Base-by-base conservation (phyloP, 2,113 vertebrate species). In the Ptychochromis oligacanthus region DNA sequence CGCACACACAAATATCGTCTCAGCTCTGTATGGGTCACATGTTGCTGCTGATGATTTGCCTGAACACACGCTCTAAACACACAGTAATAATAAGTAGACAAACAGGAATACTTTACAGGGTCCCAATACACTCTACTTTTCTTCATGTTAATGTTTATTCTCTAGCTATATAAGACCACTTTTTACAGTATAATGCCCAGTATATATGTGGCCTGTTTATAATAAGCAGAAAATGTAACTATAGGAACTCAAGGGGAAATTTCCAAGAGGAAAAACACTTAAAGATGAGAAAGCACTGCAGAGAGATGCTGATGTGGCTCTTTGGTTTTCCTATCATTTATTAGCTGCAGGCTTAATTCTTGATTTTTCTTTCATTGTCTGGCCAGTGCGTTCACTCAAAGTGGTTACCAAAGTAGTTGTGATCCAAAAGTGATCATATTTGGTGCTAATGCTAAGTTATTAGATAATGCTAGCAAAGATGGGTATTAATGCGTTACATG, bases 31-130 rank as follows among this genome's bases (percentile, higher is more conserved):
- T 4, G 28, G 87, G 70, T 92, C 86, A 86, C 86, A 84, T 87
- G 83, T 36, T 83, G 17, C 88, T 17, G 17, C 82, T 82, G 80
- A 61, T 79, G 86, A 84, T 82, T 83, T 86, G 88, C 80, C 43
- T 58, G 79, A 82, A 81, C 67, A 65, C 70, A 72, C 57, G 70
- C 7, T 87, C 85, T 24, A 79, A 82, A 87, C 75, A 83, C 82
- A 84, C 65, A 28, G 75, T 76, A 75, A 57, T 78, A 83, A 65
- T 80, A 83, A 43, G 26, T 17, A 81, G 65, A 89, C 74, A 81
- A 85, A 85, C 78, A 70, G 78, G 76, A 67, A 65, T 3, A 57
- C 78, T 72, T 28, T 24, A n/a, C n/a, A n/a, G n/a, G n/a, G n/a
- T n/a, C n/a, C n/a, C n/a, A n/a, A 76, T 36, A 56, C 6, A 4